phyloP scores from a whole-genome alignment of 1,140 invertebrate species.

The Holotrichia oblita region DNA sequence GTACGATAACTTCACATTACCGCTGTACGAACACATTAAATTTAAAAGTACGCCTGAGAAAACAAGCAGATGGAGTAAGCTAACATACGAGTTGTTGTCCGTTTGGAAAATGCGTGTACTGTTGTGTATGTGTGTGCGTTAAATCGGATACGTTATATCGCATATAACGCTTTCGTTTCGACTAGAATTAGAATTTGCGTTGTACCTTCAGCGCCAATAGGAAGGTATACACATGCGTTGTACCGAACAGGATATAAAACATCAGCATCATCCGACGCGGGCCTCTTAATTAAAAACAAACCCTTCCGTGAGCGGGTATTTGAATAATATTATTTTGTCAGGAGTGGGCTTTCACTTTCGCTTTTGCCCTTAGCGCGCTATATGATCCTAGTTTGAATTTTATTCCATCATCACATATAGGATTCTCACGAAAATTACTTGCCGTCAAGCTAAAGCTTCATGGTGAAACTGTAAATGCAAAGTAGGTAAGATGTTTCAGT shows the following conservation, averaged over 20 bases:
- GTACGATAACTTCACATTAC: not conserved
- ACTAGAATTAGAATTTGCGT: not conserved
- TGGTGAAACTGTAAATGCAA: not conserved
- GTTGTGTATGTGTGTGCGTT: not conserved
- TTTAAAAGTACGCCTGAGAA: not conserved
- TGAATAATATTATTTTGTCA: constrained; percentile 1
- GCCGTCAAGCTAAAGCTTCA: not conserved
- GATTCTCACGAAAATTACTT: not conserved
- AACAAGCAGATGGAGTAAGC: not conserved
- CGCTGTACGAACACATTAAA: not conserved
- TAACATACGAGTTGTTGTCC: not conserved
- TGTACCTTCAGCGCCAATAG: not conserved
- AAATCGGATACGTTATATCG: not conserved
- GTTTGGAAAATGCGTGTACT: not conserved
- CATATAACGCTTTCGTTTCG: not conserved
- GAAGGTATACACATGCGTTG: not conserved
- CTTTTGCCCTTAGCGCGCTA: not conserved
- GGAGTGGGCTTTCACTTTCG: not conserved
- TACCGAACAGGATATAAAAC: not conserved
- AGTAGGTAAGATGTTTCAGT: not conserved
- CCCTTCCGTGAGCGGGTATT: not conserved
- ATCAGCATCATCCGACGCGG: not conserved
- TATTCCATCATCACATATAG: not conserved
- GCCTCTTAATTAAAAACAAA: constrained; percentile 3
- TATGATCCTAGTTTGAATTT: not conserved